phyloP scores from a whole-genome alignment of 2,113 vertebrate genomes.

The Puntigrus tetrazona region DNA sequence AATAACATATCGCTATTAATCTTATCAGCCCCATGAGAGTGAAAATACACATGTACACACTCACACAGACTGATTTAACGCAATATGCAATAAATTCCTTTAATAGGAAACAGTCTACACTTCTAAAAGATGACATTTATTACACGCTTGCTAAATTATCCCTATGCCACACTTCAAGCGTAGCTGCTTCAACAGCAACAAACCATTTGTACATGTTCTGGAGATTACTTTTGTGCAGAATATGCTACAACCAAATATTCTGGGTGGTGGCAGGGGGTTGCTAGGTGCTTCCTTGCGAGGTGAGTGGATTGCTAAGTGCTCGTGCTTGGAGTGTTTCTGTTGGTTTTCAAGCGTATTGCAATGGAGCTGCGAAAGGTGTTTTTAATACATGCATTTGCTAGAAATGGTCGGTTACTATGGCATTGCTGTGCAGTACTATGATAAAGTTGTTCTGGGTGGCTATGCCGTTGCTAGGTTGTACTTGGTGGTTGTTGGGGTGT shows the following conservation, averaged over 20 bases:
- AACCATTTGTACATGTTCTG: not conserved
- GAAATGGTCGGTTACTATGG: not conserved
- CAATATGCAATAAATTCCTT: no score
- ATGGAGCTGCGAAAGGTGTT: not conserved
- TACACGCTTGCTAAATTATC: not conserved
- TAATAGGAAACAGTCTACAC: constrained; percentile 8
- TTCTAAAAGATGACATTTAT: constrained; percentile 3
- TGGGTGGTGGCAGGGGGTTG: not conserved
- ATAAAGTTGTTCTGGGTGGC: not conserved
- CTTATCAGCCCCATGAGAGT: constrained; percentile 19
- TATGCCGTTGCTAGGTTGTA: not conserved
- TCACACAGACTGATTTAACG: not conserved
- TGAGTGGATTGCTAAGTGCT: not conserved
- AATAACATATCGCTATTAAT: constrained; percentile 39
- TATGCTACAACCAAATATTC: not conserved
- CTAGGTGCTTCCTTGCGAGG: no score
- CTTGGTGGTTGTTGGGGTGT: not conserved
- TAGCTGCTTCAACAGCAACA: not conserved
- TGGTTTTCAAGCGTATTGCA: not conserved
- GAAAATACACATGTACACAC: constrained; percentile 23
- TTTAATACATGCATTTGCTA: not conserved
- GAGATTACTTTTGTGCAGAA: no score
- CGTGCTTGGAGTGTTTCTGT: not conserved
- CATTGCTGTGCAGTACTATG: not conserved
- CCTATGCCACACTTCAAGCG: not conserved